These are phyloP conservation scores for Pteronura brasiliensis DNA, from an alignment of 2,113 vertebrate species.

Conservation along the genomic window DNA sequence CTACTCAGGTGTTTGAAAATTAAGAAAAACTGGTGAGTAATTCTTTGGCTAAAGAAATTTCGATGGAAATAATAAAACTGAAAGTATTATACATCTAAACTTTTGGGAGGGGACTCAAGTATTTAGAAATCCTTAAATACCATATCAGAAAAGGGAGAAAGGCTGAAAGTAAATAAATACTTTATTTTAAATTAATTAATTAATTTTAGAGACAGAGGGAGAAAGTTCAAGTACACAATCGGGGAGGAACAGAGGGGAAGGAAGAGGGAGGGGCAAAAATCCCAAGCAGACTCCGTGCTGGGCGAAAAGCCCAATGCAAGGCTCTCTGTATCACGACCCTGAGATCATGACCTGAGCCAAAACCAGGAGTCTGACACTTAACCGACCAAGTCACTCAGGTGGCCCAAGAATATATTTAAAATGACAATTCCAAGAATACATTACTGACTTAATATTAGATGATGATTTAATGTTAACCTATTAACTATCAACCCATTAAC, in stretches of 20 bases:
- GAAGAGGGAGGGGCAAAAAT: no score
- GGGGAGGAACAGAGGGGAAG: no score
- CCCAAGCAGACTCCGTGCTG: no score
- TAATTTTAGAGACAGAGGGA: no score
- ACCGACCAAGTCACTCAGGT: no score
- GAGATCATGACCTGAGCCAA: no score
- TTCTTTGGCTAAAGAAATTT: not conserved
- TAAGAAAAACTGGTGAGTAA: not conserved
- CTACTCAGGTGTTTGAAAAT: not conserved
- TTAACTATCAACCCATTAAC: not conserved
- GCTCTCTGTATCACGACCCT: no score
- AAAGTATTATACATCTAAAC: not conserved
- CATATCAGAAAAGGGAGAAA: not conserved
- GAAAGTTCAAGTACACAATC: no score
- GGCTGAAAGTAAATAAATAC: not conserved
- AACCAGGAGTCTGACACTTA: no score
- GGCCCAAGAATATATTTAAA: not conserved
- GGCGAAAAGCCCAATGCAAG: no score
- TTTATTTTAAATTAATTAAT: no score
- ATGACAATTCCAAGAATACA: not conserved
- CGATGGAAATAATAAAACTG: not conserved
- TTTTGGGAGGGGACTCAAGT: not conserved
- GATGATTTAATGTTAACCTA: not conserved
- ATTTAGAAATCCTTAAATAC: not conserved
- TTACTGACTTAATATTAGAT: not conserved